These are phyloP conservation scores for Conus ventricosus DNA, from an alignment of 1,140 invertebrate genomes.

Conservation along the genomic window DNA sequence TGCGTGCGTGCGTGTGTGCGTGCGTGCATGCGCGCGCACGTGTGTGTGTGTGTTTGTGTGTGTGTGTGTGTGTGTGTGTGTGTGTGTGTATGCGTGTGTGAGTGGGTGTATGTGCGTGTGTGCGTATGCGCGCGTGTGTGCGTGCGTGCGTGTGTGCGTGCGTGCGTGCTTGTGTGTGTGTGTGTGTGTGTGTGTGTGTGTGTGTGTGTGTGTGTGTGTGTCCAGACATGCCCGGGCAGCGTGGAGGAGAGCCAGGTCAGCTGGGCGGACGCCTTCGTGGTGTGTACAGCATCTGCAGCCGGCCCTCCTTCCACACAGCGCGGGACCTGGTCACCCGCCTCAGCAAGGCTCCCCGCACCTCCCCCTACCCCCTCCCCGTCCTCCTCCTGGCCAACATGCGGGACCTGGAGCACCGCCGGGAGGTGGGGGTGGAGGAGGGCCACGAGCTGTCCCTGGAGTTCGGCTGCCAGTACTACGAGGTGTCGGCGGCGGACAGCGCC, in stretches of 20 bases:
- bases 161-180: no score
- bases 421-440: constrained; percentile 86
- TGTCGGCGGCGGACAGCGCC: constrained; percentile 88
- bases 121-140: no score
- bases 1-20: not conserved
- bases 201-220: constrained; percentile 11
- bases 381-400: constrained; percentile 88
- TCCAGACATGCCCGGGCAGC: not conserved
- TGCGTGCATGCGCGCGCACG: no score
- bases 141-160: no score
- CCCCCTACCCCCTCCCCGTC: constrained; percentile 74
- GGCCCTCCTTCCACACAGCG: constrained; percentile 84
- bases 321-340: constrained; percentile 84
- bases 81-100: no score
- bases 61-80: no score
- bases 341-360: constrained; percentile 76
- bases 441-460: constrained; percentile 86
- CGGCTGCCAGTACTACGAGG: constrained; percentile 90
- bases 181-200: not conserved
- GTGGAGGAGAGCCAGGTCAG: constrained; percentile 72
- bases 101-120: no score
- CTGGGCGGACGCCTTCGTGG: constrained; percentile 89
- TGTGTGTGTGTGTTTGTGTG: no score
- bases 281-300: constrained; percentile 90
- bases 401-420: constrained; percentile 87